Conservation (phyloP, 2,888 invertebrate genomes). For the Thelaira solivaga region DNA sequence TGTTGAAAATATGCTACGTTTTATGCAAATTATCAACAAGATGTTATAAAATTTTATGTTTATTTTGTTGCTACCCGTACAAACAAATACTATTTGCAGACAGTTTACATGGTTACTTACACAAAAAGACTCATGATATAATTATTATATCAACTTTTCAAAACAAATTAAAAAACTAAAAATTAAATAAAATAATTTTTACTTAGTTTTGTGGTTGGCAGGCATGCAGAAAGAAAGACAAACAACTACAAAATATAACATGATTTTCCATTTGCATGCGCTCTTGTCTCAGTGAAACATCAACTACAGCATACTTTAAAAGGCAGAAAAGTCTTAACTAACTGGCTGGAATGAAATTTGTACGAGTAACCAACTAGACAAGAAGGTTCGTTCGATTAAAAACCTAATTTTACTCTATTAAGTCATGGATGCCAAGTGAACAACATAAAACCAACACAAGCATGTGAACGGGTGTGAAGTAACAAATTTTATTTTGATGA, state of each 20-base stretch:
- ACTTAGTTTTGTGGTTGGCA: conserved; percentile 29
- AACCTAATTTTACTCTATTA: no score
- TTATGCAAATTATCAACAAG: conserved; percentile 33
- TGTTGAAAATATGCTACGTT: background rate
- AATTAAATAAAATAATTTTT: background rate
- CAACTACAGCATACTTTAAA: conserved; percentile 3
- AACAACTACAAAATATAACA: conserved; percentile 6
- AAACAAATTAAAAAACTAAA: background rate
- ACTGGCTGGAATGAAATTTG: background rate
- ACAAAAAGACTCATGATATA: conserved; percentile 49
- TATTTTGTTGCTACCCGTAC: background rate
- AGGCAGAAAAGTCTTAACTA: background rate
- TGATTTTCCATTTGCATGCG: conserved; percentile 47
- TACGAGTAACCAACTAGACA: background rate
- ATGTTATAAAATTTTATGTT: conserved; percentile 13
- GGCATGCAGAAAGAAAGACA: background rate
- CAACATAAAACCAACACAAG: no score
- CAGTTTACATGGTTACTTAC: conserved; percentile 43
- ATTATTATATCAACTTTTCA: conserved; percentile 49
- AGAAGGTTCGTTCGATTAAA: background rate
- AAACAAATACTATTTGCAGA: conserved; percentile 8
- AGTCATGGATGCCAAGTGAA: no score
- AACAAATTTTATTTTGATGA: no score
- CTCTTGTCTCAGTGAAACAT: background rate
- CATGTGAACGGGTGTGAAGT: no score